Evolutionary conservation across 2,888 invertebrate genomes (phyloP).

Genomic region (Callinectes sapidus): DNA sequence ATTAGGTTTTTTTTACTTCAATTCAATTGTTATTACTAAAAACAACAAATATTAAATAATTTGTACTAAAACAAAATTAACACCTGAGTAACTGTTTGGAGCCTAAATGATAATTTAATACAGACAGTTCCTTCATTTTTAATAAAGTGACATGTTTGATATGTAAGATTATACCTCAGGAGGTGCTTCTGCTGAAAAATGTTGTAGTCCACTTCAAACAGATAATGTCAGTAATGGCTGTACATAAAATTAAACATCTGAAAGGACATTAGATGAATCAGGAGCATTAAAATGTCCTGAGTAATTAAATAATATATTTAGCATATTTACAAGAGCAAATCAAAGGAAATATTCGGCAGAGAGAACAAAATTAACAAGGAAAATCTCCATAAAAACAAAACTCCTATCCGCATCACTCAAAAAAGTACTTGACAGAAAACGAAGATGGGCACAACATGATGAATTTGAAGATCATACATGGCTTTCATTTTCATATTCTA

Average conservation of each 20-base stretch:
- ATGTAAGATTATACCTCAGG: not conserved
- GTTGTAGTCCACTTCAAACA: not conserved
- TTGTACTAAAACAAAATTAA: not conserved
- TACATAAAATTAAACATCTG: not conserved
- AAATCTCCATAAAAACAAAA: slow-evolving; percentile 9
- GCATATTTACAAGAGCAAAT: slow-evolving; percentile 44
- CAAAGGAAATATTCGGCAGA: not conserved
- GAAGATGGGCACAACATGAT: not conserved
- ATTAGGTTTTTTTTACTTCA: not conserved
- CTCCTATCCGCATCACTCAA: not conserved
- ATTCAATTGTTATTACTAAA: not conserved
- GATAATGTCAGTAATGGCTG: not conserved
- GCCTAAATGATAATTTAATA: not conserved
- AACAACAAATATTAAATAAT: not conserved
- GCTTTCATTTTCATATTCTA: not conserved
- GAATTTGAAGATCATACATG: not conserved
- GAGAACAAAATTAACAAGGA: not conserved
- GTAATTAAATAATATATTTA: slow-evolving; percentile 48
- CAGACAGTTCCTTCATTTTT: not conserved
- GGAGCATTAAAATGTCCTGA: slow-evolving; percentile 37
- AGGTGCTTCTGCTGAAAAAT: slow-evolving; percentile 8
- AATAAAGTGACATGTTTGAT: not conserved
- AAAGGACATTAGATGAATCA: slow-evolving; percentile 28
- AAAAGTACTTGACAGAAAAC: not conserved
- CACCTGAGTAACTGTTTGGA: not conserved